Evolutionary conservation across 1,140 invertebrate genomes (phyloP).

Genomic region (Caenorhabditis elegans): WBcel235 BX284604.4:12471001-12471500

Average conservation of each 20-base stretch:
- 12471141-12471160: conserved; percentile 40
- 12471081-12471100: conserved; percentile 21
- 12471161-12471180: conserved; percentile 51
- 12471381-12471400: too few relatives aligned
- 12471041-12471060: neutral
- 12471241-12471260: conserved; percentile 47
- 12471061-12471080: neutral
- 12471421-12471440: conserved; percentile 39
- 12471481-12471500: conserved; percentile 31
- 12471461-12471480: conserved; percentile 41
- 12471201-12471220: conserved; percentile 44
- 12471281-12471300: conserved; percentile 43
- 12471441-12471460: conserved; percentile 29
- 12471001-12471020: conserved; percentile 19
- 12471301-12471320: conserved; percentile 24
- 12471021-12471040: neutral
- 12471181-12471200: conserved; percentile 43
- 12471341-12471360: neutral
- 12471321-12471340: conserved; percentile 5
- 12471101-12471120: conserved; percentile 38
- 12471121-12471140: conserved; percentile 38
- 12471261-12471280: conserved; percentile 46
- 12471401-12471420: neutral
- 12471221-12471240: conserved; percentile 49
- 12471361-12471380: too few relatives aligned